Evolutionary conservation across 2,888 invertebrate genomes (phyloP), one percentile per base, ranked within the genome.

Genomic region (Entomobrya multifasciata): DNA sequence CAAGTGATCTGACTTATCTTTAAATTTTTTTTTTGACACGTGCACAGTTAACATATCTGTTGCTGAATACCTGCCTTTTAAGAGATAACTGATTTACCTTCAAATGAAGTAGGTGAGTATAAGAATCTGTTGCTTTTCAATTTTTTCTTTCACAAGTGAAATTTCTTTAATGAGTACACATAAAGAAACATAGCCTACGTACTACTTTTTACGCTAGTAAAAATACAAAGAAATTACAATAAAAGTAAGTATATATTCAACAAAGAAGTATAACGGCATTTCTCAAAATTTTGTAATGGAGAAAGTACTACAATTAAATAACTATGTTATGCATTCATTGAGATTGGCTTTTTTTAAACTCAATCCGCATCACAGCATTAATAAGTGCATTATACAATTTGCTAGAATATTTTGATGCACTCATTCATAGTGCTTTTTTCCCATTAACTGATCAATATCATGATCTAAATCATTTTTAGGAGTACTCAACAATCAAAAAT

Each of bases 1-100:
- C 72, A 47, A 44, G 70, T 72, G 72, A 72, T 72, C 49, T 72
- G 72, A 30, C 49, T 49, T n/a, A 52, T 52, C 49, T 72, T 62
- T 11, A 22, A 17, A 72, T 72, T 49, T 36, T 36, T 36, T 6
- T 36, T 4, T 36, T 36, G 36, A 36, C 36, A 36, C 36, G 36
- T 72, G 49, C 72, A 72, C 27, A 72, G 22, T 72, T 44, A 44
- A 67, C 36, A 57, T 55, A 57, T 57, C 20, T 22, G 17, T 17
- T 52, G 52, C 52, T 52, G 27, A 72, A 72, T 72, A 30, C 72
- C 72, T 72, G 49, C 8, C 4, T 49, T 27, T 22, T 27, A 10
- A 72, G 72, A 72, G 49, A 49, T 52, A 52, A 72, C 72, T 72
- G n/a, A 30, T 10, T 49, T 72, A 72, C 47, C 72, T 72, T 52